A percentile compares a stretch with the other conserved stretches of the same genome.
These are phyloP conservation scores for Rhagoletis zephyria DNA, from an alignment of 1,140 invertebrate species.

Conservation along the genomic window DNA sequence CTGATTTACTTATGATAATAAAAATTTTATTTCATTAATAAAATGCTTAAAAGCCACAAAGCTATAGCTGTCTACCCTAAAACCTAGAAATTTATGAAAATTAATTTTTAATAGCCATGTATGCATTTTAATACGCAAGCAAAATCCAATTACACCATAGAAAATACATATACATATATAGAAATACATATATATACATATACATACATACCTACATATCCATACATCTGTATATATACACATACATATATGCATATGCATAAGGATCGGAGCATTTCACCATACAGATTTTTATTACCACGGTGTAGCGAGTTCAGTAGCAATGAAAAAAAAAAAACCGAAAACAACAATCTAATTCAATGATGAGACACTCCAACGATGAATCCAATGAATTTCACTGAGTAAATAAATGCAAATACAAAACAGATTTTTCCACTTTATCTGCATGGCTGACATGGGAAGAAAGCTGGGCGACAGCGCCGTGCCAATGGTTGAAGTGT, in stretches of 20 bases:
- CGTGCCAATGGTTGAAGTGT: slow-evolving; percentile 43
- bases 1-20: neutral
- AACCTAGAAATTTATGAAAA: slow-evolving; percentile 1
- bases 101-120: slow-evolving; percentile 7
- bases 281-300: slow-evolving; percentile 7
- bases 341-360: slow-evolving; percentile 20
- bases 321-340: neutral
- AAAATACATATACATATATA: neutral
- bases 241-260: neutral
- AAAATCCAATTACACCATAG: neutral
- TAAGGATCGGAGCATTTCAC: neutral
- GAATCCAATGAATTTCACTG: slow-evolving; percentile 19
- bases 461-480: slow-evolving; percentile 26
- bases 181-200: neutral
- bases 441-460: neutral
- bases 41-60: neutral
- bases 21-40: slow-evolving; percentile 18
- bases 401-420: slow-evolving; percentile 36
- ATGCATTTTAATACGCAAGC: slow-evolving; percentile 7
- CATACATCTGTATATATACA: neutral
- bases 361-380: neutral
- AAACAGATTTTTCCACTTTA: slow-evolving; percentile 47
- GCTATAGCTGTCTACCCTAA: neutral
- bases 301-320: neutral
- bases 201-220: neutral